Evolutionary conservation across 2,888 invertebrate genomes (phyloP), one percentile per base, ranked within the genome.

Genomic region (Cosmia trapezina): DNA sequence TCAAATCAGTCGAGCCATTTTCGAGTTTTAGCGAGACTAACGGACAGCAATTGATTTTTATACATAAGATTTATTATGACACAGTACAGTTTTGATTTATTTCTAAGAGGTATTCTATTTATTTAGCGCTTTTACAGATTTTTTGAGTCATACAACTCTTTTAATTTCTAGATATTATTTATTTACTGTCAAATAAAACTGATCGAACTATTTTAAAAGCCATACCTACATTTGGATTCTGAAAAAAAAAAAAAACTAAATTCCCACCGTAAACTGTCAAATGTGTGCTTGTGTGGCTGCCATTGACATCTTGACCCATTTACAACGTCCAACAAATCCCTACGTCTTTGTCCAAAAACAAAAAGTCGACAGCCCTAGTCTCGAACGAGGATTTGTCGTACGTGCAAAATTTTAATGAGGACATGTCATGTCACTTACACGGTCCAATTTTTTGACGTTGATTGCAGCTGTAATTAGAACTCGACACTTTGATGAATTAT

Each of bases 351-450:
- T 54, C 12, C 14, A 68, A 70, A 47, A 53, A 45, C 53, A 47
- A 45, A 37, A 37, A 47, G 7, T 41, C 28, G 83, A 64, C 83
- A 82, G 9, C 76, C 86, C 82, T 83, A 67, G 45, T 73, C 65
- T 60, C 68, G 70, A 75, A 73, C 76, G 81, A 81, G 56, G 69
- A 81, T 78, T 72, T 57, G 68, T 61, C 73, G 71, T 64, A 76
- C 49, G 84, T 85, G 86, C 85, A 80, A 88, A 88, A 84, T 84
- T 81, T 76, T 86, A 86, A 88, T 89, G 84, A 87, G 87, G 79
- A 89, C 81, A 83, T 88, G 85, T 81, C 85, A 80, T 69, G 73
- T 83, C 83, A 81, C 78, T 83, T 78, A 80, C 70, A 66, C 75
- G 86, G 76, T 83, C 84, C 80, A 80, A 87, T 81, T 88, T 88